These are phyloP conservation scores for Aplysina aerophoba DNA, from an alignment of 37 sponge, comb jelly and placozoan genomes.

Conservation along the genomic window DNA sequence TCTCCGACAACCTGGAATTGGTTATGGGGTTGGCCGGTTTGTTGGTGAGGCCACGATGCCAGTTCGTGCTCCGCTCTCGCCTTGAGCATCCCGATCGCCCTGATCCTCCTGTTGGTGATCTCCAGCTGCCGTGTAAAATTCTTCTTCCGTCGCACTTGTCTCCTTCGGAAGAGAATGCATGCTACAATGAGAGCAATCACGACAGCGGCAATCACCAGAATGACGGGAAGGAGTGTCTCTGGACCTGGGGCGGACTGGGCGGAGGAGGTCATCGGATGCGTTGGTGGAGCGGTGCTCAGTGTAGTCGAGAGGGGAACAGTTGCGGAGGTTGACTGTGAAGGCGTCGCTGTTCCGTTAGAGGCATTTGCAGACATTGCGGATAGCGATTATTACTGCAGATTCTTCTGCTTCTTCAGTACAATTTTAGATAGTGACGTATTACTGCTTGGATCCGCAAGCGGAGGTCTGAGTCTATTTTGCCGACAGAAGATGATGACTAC, in stretches of 20 bases:
- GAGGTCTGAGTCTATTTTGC: constrained; percentile 38
- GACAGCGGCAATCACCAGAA: constrained; percentile 15
- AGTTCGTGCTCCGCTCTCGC: constrained; percentile 16
- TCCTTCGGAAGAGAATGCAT: constrained; percentile 40
- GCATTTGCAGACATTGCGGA: not conserved
- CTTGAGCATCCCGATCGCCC: constrained; percentile 40
- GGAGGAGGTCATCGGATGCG: not conserved
- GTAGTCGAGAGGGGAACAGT: not conserved
- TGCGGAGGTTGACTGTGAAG: not conserved
- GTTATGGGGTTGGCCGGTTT: too few relatives aligned
- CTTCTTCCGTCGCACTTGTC: constrained; percentile 33
- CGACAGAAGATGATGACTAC: not conserved
- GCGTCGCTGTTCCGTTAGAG: not conserved
- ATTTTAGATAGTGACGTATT: not conserved
- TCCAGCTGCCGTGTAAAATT: constrained; percentile 22
- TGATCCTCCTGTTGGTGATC: constrained; percentile 49
- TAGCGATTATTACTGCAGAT: not conserved
- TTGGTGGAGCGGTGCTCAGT: not conserved
- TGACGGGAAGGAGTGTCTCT: constrained; percentile 36
- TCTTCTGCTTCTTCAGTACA: not conserved
- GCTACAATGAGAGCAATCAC: constrained; percentile 22
- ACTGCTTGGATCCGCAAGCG: not conserved
- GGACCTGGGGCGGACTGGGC: not conserved
- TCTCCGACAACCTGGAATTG: too few relatives aligned
- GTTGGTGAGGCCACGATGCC: constrained; percentile 16